phyloP scores from a whole-genome alignment of 2,113 vertebrate genomes.

The Crocuta crocuta region DNA sequence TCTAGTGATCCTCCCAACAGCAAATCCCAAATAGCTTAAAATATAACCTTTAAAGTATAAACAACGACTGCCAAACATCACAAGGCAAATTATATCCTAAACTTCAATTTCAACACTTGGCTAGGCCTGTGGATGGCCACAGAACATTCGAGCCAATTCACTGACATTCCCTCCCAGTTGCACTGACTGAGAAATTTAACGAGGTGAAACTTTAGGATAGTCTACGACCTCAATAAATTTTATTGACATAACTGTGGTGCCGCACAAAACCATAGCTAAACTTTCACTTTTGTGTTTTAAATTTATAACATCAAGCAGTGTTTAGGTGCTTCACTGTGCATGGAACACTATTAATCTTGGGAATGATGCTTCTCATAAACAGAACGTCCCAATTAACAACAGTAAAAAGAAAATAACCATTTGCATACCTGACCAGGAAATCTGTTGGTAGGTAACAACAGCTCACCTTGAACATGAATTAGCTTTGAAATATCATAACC shows the following conservation, averaged over 20 bases:
- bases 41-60: constrained; percentile 85
- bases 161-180: constrained; percentile 76
- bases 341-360: constrained; percentile 68
- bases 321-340: constrained; percentile 72
- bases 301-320: constrained; percentile 77
- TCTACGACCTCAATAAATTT: constrained; percentile 84
- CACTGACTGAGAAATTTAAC: constrained; percentile 81
- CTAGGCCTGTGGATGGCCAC: constrained; percentile 83
- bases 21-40: constrained; percentile 85
- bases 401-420: constrained; percentile 69
- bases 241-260: constrained; percentile 85
- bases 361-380: constrained; percentile 71
- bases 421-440: constrained; percentile 63
- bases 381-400: constrained; percentile 65
- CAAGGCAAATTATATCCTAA: constrained; percentile 86
- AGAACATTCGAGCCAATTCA: constrained; percentile 83
- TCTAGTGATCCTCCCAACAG: constrained; percentile 87
- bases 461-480: constrained; percentile 71
- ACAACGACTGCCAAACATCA: constrained; percentile 86
- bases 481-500: constrained; percentile 83
- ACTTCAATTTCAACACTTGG: constrained; percentile 85
- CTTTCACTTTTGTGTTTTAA: constrained; percentile 82
- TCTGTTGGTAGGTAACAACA: constrained; percentile 66
- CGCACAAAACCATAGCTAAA: constrained; percentile 85
- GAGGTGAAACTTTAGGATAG: constrained; percentile 81